These are phyloP conservation scores for Dicycla oo DNA, from an alignment of 2,888 invertebrate species.

Conservation along the genomic window DNA sequence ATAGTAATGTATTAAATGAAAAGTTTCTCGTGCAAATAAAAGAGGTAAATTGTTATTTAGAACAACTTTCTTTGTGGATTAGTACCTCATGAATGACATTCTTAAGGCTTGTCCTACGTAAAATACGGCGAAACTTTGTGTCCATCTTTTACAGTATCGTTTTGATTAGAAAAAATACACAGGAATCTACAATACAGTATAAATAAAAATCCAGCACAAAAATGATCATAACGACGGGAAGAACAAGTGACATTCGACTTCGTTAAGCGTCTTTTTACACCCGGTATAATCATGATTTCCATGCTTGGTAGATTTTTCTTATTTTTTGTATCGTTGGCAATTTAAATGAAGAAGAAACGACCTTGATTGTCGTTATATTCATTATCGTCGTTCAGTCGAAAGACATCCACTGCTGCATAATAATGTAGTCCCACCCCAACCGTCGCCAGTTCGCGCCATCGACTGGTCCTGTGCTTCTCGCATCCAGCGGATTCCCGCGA, in stretches of 20 bases:
- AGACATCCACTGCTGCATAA: too few species aligned
- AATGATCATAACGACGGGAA: neutral
- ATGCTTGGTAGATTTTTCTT: neutral
- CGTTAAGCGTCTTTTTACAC: neutral
- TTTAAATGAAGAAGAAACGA: neutral
- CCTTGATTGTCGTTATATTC: neutral
- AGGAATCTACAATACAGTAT: too few species aligned
- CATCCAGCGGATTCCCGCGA: neutral
- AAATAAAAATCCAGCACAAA: neutral
- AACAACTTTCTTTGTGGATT: conserved; percentile 22
- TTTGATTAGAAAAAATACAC: too few species aligned
- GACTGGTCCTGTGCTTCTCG: too few species aligned
- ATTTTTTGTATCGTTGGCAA: neutral
- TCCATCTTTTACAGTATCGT: too few species aligned
- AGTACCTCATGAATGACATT: conserved; percentile 21
- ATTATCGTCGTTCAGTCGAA: too few species aligned
- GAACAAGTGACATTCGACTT: neutral
- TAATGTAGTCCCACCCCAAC: too few species aligned
- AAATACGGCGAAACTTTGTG: too few species aligned
- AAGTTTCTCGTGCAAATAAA: conserved; percentile 9
- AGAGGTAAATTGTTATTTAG: conserved; percentile 10
- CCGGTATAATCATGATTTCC: neutral
- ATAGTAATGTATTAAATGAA: conserved; percentile 9
- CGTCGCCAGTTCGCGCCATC: too few species aligned
- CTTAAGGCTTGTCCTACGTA: too few species aligned